These are phyloP conservation scores for Lophotriccus pileatus DNA, from an alignment of 2,797 vertebrate species.

Conservation along the genomic window DNA sequence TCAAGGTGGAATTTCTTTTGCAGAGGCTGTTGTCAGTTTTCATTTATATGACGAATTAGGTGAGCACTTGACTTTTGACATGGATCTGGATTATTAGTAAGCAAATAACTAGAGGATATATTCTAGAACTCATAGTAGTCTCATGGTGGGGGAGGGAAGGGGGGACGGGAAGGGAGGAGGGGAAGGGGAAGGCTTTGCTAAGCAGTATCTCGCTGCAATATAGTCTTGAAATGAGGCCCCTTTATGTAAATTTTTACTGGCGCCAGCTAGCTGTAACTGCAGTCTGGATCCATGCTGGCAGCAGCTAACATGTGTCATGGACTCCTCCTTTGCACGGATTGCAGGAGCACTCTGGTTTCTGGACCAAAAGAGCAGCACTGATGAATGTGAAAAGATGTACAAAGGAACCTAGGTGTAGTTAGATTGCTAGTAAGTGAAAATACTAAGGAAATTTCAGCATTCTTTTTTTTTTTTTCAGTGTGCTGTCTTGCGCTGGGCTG, in stretches of 20 bases:
- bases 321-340: slow-evolving; percentile 45
- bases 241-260: slow-evolving; percentile 74
- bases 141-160: neutral
- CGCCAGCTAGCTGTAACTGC: slow-evolving; percentile 70
- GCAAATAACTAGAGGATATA: neutral
- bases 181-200: slow-evolving; percentile 4
- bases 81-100: slow-evolving; percentile 33
- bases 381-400: neutral
- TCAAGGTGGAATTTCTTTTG: neutral
- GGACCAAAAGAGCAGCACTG: neutral
- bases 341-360: slow-evolving; percentile 26
- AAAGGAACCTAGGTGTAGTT: neutral
- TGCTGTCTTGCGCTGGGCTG: slow-evolving; percentile 10
- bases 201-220: slow-evolving; percentile 36
- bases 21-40: neutral
- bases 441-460: neutral
- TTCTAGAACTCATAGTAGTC: slow-evolving; percentile 61
- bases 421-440: neutral
- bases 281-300: slow-evolving; percentile 48
- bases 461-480: neutral
- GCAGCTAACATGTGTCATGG: slow-evolving; percentile 68
- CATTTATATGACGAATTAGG: neutral
- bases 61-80: neutral
- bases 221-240: slow-evolving; percentile 51
- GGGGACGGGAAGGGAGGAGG: neutral